These are phyloP conservation scores for Callyntrura guangdongensis DNA, from an alignment of 2,888 invertebrate species.

Conservation along the genomic window DNA sequence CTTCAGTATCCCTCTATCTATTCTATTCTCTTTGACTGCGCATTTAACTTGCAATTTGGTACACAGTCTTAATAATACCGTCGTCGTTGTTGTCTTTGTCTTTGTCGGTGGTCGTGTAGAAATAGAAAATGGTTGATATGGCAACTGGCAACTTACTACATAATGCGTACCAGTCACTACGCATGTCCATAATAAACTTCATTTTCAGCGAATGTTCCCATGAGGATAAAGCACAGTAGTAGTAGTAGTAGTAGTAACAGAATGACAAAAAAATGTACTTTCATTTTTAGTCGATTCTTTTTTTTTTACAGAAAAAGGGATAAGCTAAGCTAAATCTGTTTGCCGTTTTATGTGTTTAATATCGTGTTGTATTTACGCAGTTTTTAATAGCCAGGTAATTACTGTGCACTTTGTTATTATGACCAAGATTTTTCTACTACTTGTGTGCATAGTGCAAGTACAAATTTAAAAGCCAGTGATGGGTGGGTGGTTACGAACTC, in stretches of 20 bases:
- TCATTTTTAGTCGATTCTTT: conserved; percentile 10
- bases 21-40: too few relatives aligned
- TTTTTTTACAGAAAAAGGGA: not conserved
- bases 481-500: not conserved
- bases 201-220: too few relatives aligned
- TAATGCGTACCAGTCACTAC: too few relatives aligned
- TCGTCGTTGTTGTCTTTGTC: too few relatives aligned
- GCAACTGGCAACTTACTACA: too few relatives aligned
- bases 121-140: too few relatives aligned
- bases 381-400: conserved; percentile 49
- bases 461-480: not conserved
- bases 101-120: too few relatives aligned
- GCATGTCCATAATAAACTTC: too few relatives aligned
- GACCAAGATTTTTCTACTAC: not conserved
- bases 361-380: conserved; percentile 20
- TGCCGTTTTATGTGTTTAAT: not conserved
- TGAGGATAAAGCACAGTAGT: not conserved
- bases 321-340: not conserved
- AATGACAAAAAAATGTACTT: conserved; percentile 19
- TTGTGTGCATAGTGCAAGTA: not conserved
- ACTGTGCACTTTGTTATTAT: not conserved
- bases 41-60: too few relatives aligned
- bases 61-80: too few relatives aligned
- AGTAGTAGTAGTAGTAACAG: not conserved
- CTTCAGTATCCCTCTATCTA: too few relatives aligned